These are phyloP conservation scores for Pipistrellus pipistrellus DNA, from an alignment of 2,797 vertebrate species.

Conservation along the genomic window DNA sequence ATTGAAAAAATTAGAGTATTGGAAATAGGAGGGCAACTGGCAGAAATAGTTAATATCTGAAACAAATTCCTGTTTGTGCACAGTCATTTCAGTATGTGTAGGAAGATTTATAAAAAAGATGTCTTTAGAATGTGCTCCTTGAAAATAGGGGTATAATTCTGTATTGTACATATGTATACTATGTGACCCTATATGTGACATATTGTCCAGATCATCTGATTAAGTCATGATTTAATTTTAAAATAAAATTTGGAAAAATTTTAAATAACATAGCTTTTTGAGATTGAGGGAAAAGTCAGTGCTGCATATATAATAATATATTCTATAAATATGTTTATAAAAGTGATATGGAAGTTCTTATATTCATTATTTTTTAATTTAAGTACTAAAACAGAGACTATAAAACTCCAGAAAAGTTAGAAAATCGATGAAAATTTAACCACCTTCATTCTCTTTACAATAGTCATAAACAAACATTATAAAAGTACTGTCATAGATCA, in stretches of 20 bases:
- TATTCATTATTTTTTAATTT: conserved; percentile 58
- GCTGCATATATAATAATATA: not conserved
- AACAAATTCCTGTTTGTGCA: conserved; percentile 5
- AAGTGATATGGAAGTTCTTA: conserved; percentile 53
- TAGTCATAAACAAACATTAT: conserved; percentile 57
- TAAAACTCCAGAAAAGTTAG: conserved; percentile 69
- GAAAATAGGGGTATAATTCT: conserved; percentile 32
- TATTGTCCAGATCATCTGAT: conserved; percentile 1
- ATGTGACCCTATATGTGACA: not conserved
- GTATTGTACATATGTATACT: not conserved
- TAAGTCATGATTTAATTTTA: conserved; percentile 56
- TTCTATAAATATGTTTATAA: not conserved
- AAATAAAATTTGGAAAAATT: conserved; percentile 58
- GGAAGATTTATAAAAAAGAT: not conserved
- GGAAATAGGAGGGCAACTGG: not conserved
- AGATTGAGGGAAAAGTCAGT: conserved; percentile 49
- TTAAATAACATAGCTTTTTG: conserved; percentile 13
- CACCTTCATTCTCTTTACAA: conserved; percentile 20
- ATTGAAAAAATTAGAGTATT: not conserved
- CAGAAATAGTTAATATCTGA: conserved; percentile 26
- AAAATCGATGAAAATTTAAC: conserved; percentile 27
- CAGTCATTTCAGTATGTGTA: not conserved
- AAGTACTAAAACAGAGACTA: conserved; percentile 53
- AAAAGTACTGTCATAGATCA: not conserved
- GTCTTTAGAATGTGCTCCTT: conserved; percentile 41